phyloP scores from a whole-genome alignment of 2,113 vertebrate genomes.

The Siniperca knerii region DNA sequence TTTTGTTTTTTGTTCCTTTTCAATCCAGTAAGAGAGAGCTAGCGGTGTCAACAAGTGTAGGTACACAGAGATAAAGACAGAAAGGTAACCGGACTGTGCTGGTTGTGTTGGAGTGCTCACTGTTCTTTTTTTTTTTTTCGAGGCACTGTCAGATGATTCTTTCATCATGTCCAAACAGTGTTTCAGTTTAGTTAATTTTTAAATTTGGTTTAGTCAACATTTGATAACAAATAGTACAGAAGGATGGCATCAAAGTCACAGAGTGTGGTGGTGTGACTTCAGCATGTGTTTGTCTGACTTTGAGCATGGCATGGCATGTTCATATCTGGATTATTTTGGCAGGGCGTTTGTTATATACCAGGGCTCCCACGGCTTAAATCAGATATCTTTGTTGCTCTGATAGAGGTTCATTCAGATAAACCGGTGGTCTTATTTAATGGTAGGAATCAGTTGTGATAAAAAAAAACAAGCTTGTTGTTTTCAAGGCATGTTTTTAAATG shows the following conservation, averaged over 20 bases:
- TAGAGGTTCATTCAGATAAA: neutral
- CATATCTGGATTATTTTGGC: neutral
- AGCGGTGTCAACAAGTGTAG: constrained; percentile 79
- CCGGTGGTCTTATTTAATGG: neutral
- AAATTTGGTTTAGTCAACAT: constrained; percentile 33
- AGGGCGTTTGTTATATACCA: neutral
- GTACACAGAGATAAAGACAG: constrained; percentile 81
- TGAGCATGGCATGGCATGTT: constrained; percentile 58
- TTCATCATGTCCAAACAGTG: constrained; percentile 11
- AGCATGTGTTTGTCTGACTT: constrained; percentile 54
- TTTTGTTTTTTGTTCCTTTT: constrained; percentile 77
- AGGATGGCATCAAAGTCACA: constrained; percentile 21
- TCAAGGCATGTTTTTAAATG: constrained; percentile 14
- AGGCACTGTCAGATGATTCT: constrained; percentile 26
- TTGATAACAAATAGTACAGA: constrained; percentile 23
- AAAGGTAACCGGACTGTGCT: constrained; percentile 83
- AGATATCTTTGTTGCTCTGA: neutral
- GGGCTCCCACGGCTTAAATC: neutral
- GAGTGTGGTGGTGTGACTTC: constrained; percentile 59
- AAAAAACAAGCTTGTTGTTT: neutral
- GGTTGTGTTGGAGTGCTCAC: constrained; percentile 65
- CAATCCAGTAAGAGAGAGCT: constrained; percentile 76
- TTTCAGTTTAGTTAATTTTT: constrained; percentile 40
- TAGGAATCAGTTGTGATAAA: neutral
- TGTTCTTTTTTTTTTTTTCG: neutral